Percentiles rank a stretch among this genome's conserved stretches.
Evolutionary conservation across 37 sponge, comb jelly and placozoan genomes (phyloP).

Genomic region (Lycopodina hypogea): DNA sequence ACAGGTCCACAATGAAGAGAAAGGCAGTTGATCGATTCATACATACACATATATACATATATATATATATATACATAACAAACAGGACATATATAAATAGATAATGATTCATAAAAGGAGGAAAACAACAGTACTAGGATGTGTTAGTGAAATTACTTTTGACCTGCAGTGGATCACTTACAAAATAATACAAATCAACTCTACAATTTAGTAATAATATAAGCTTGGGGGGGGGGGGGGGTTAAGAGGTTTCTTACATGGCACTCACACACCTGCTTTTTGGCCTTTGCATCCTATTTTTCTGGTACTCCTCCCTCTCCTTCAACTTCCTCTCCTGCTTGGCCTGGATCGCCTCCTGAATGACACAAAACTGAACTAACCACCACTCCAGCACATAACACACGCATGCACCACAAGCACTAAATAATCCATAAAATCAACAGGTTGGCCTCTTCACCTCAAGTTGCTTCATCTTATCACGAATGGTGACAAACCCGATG

Average conservation of each 20-base stretch:
- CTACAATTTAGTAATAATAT: too few relatives aligned
- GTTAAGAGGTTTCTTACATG: too few relatives aligned
- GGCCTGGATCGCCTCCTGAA: background rate
- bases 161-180: too few relatives aligned
- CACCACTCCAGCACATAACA: too few relatives aligned
- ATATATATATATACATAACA: background rate
- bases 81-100: background rate
- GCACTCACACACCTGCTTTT: conserved; percentile 25
- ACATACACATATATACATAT: background rate
- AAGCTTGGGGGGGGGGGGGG: too few relatives aligned
- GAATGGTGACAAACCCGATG: conserved; percentile 94
- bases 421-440: background rate
- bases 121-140: too few relatives aligned
- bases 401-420: conserved; percentile 2
- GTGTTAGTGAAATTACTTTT: too few relatives aligned
- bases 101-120: too few relatives aligned
- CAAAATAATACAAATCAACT: too few relatives aligned
- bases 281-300: conserved; percentile 26
- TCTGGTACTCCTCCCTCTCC: conserved; percentile 29
- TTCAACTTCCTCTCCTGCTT: conserved; percentile 17
- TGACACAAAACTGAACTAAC: too few relatives aligned
- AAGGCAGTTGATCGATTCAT: background rate
- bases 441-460: conserved; percentile 54
- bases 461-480: conserved; percentile 79
- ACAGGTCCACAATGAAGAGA: too few relatives aligned